A percentile compares a stretch with the other conserved stretches of the same genome.
Evolutionary conservation across 2,888 invertebrate genomes (phyloP).

Genomic region (Tethea ocularis): DNA sequence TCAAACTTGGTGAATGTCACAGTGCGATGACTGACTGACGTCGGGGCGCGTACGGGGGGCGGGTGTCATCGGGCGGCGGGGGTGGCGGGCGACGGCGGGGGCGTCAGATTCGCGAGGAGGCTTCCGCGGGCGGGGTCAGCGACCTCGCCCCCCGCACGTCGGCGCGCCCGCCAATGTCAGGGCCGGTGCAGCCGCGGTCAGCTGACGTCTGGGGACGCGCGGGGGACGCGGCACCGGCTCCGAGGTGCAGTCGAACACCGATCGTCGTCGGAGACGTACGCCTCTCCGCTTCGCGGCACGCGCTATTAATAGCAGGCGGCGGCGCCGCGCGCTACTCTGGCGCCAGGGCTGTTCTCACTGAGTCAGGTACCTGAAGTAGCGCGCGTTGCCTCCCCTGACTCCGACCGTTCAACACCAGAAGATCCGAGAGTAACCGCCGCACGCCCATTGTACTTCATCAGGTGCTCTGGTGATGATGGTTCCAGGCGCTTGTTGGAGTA

Average conservation of each 20-base stretch:
- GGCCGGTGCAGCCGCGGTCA: slow-evolving; percentile 83
- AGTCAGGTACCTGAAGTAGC: slow-evolving; percentile 99
- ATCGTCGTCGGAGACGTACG: slow-evolving; percentile 64
- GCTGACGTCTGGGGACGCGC: slow-evolving; percentile 83
- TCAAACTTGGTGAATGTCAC: slow-evolving; percentile 63
- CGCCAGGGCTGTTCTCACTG: slow-evolving; percentile 90
- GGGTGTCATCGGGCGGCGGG: slow-evolving; percentile 22
- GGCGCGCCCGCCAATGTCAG: slow-evolving; percentile 82
- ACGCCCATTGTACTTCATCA: slow-evolving; percentile 99
- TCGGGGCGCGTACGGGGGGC: slow-evolving; percentile 23
- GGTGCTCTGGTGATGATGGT: slow-evolving; percentile 96
- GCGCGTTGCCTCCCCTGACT: slow-evolving; percentile 89
- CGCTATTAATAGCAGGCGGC: slow-evolving; percentile 69
- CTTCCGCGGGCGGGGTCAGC: slow-evolving; percentile 81
- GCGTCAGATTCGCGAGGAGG: slow-evolving; percentile 73
- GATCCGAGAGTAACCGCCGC: slow-evolving; percentile 85
- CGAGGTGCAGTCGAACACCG: slow-evolving; percentile 75
- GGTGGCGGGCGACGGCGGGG: slow-evolving; percentile 39
- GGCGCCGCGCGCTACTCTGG: slow-evolving; percentile 93
- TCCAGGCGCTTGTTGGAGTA: slow-evolving; percentile 99
- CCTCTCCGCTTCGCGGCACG: slow-evolving; percentile 49
- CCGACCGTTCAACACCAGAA: slow-evolving; percentile 24
- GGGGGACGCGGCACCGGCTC: slow-evolving; percentile 68
- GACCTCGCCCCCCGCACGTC: slow-evolving; percentile 73
- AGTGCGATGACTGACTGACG: slow-evolving; percentile 38